These are phyloP conservation scores for Melangyna quadrimaculata DNA, from an alignment of 2,888 invertebrate species.

Conservation along the genomic window DNA sequence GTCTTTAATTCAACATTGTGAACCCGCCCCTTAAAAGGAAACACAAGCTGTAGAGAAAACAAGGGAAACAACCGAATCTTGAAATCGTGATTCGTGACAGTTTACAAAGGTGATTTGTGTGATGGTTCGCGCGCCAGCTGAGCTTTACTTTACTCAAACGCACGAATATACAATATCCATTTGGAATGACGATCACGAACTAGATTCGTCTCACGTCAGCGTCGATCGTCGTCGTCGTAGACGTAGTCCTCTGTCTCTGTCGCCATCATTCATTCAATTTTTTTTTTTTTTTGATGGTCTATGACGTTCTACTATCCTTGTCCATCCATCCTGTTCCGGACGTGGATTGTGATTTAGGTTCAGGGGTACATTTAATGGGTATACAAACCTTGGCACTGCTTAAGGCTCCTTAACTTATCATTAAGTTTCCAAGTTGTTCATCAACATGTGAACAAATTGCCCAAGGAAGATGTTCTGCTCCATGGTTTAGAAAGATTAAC, in stretches of 20 bases:
- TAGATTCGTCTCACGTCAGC: conserved; percentile 34
- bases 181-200: conserved; percentile 63
- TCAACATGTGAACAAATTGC: too few species aligned
- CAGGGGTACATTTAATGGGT: neutral
- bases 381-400: neutral
- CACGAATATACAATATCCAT: conserved; percentile 22
- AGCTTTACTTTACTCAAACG: conserved; percentile 39
- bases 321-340: conserved; percentile 46
- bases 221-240: neutral
- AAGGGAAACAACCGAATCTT: conserved; percentile 50
- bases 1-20: conserved; percentile 1
- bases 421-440: too few species aligned
- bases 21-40: conserved; percentile 12
- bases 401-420: neutral
- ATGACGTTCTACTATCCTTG: conserved; percentile 45
- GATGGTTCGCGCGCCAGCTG: conserved; percentile 50
- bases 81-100: conserved; percentile 68
- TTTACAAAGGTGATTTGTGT: conserved; percentile 59
- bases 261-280: conserved; percentile 21
- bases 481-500: too few species aligned
- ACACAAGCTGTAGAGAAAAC: conserved; percentile 23
- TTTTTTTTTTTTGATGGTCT: conserved; percentile 18
- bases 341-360: neutral
- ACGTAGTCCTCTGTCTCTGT: neutral
- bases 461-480: too few species aligned